phyloP scores from a whole-genome alignment of 2,888 invertebrate genomes.

The Lepidocyrtoides sp. region DNA sequence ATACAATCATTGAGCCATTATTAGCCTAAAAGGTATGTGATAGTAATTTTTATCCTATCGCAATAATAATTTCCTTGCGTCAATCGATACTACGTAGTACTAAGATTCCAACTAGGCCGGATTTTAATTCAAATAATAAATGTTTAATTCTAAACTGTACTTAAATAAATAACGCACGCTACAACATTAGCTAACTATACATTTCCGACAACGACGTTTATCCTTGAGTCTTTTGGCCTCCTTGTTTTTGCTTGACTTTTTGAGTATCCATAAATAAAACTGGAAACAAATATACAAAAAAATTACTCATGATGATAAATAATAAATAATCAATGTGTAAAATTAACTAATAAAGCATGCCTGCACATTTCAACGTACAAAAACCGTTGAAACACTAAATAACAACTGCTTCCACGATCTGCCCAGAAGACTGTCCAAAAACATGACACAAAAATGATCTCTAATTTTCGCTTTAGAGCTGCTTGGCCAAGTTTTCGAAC shows the following conservation, averaged over 20 bases:
- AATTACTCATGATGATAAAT: neutral
- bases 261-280: conserved; percentile 63
- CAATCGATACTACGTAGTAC: no score
- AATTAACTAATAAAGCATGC: neutral
- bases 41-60: no score
- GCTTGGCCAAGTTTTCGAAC: neutral
- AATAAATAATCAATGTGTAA: neutral
- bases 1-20: no score
- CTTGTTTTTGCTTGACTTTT: conserved; percentile 30
- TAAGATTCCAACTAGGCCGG: no score
- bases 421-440: conserved; percentile 30
- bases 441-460: conserved; percentile 52
- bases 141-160: neutral
- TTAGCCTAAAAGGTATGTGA: no score
- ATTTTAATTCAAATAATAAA: no score
- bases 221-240: neutral
- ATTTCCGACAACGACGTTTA: neutral
- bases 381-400: conserved; percentile 51
- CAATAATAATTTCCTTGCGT: no score
- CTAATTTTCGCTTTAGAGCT: neutral
- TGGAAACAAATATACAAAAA: neutral
- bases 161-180: neutral
- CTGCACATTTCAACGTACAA: conserved; percentile 49
- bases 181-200: neutral
- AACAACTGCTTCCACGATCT: conserved; percentile 59